These are phyloP conservation scores for Diachasma alloeum DNA, from an alignment of 1,140 invertebrate genomes.

Conservation along the genomic window DNA sequence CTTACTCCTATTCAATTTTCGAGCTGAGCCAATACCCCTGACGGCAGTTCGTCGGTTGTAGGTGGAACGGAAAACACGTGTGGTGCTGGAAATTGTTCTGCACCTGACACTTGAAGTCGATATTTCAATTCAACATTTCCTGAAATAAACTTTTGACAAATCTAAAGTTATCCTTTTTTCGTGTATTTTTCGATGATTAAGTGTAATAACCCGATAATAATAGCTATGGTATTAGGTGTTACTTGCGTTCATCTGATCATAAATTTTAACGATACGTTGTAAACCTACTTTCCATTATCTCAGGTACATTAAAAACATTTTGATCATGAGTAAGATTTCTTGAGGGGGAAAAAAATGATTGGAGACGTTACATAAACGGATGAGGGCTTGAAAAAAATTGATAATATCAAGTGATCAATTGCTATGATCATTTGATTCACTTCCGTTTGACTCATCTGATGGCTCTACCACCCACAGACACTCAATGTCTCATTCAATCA, in stretches of 20 bases:
- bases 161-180: not conserved
- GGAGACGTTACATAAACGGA: not conserved
- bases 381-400: not conserved
- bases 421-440: too few relatives aligned
- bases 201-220: not conserved
- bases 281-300: conserved; percentile 27
- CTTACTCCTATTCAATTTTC: too few relatives aligned
- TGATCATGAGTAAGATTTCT: not conserved
- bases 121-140: not conserved
- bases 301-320: conserved; percentile 6
- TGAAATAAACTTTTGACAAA: not conserved
- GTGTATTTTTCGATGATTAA: not conserved
- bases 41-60: not conserved
- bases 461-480: too few relatives aligned
- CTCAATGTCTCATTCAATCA: too few relatives aligned
- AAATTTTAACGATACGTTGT: conserved; percentile 24
- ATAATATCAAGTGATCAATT: too few relatives aligned
- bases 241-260: not conserved
- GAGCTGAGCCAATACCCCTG: too few relatives aligned
- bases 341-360: not conserved
- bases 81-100: not conserved
- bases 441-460: too few relatives aligned
- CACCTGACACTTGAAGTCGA: not conserved
- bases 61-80: not conserved
- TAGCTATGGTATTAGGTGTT: not conserved